Percentiles rank a stretch among this genome's conserved stretches.
These are phyloP conservation scores for Lepidurus packardi DNA, from an alignment of 1,140 invertebrate species.

Conservation along the genomic window DNA sequence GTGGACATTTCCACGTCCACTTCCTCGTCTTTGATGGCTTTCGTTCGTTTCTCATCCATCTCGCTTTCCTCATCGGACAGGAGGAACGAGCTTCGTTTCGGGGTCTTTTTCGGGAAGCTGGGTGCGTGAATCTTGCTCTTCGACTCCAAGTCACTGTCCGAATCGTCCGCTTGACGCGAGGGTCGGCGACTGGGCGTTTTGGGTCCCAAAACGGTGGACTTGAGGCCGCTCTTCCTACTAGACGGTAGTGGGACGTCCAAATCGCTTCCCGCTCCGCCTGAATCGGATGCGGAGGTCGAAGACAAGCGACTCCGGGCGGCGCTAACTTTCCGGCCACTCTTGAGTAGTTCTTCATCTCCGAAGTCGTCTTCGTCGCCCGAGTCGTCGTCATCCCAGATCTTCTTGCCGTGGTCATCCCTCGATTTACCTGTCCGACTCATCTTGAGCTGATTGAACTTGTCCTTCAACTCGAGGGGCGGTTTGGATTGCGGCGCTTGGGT, in stretches of 20 bases:
- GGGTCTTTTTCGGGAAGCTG: neutral
- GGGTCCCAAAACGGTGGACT: neutral
- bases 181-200: neutral
- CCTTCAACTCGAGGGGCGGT: conserved; percentile 78
- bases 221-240: neutral
- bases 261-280: neutral
- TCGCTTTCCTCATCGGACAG: neutral
- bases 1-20: neutral
- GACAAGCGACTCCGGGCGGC: neutral
- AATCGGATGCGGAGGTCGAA: conserved; percentile 5
- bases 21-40: neutral
- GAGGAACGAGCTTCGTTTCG: conserved; percentile 24
- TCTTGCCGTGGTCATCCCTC: conserved; percentile 35
- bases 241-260: neutral
- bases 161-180: conserved; percentile 26
- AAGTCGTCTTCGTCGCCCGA: neutral
- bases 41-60: neutral
- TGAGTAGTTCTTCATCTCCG: neutral
- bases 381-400: conserved; percentile 37
- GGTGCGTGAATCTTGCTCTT: neutral
- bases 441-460: conserved; percentile 81
- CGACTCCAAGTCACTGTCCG: conserved; percentile 24
- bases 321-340: neutral
- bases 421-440: conserved; percentile 53
- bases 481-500: conserved; percentile 46